Conservation (phyloP, 2,797 vertebrate species). For the Phalanger gymnotis region DNA sequence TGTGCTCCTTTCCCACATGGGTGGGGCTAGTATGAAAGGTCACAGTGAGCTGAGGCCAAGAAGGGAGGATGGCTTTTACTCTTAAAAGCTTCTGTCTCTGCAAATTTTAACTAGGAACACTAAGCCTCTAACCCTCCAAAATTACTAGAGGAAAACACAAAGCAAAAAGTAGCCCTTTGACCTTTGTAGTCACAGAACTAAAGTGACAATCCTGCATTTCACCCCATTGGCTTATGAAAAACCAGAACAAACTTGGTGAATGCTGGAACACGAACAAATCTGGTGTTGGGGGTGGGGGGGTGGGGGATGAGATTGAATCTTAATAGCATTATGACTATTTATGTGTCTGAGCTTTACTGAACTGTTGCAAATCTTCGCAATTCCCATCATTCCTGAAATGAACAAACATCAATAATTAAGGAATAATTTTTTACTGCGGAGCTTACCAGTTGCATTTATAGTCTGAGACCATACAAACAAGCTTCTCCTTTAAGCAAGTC, state of each 20-base stretch:
- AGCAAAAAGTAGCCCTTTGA: conserved; percentile 50
- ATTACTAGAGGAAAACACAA: conserved; percentile 46
- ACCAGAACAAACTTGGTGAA: conserved; percentile 79
- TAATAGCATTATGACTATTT: conserved; percentile 79
- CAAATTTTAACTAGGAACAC: conserved; percentile 1
- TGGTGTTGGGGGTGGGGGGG: conserved; percentile 39
- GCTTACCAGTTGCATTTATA: not conserved
- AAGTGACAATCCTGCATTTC: conserved; percentile 75
- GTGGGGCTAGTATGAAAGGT: not conserved
- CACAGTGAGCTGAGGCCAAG: not conserved
- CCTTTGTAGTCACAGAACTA: conserved; percentile 51
- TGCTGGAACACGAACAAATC: conserved; percentile 79
- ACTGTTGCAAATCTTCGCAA: conserved; percentile 75
- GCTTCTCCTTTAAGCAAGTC: no score
- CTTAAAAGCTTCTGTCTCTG: conserved; percentile 32
- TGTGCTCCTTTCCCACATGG: not conserved
- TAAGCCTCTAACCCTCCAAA: conserved; percentile 62
- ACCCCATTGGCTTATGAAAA: conserved; percentile 77
- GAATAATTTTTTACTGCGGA: conserved; percentile 28
- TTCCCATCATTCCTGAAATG: conserved; percentile 64
- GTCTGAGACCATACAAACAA: no score
- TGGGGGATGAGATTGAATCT: conserved; percentile 54
- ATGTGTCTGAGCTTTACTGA: conserved; percentile 74
- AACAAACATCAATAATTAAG: conserved; percentile 67
- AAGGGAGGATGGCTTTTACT: not conserved